These are phyloP conservation scores for Carcinoscorpius rotundicauda DNA, from an alignment of 1,140 invertebrate species.

Conservation along the genomic window DNA sequence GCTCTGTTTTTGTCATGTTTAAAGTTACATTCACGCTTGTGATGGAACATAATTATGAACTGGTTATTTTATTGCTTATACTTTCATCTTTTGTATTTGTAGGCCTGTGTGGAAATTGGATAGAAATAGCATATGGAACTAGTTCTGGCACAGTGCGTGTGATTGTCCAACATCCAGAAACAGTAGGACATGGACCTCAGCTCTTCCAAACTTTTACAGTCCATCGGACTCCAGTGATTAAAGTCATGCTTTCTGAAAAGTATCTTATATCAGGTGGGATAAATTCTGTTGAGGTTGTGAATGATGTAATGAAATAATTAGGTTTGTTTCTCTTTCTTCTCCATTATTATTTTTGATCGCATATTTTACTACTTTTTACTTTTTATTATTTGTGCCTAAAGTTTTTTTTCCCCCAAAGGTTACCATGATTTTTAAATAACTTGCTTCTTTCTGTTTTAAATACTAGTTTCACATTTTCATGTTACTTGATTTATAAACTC, in stretches of 20 bases:
- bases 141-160: conserved; percentile 87
- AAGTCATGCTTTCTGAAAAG: conserved; percentile 91
- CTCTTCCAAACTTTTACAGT: conserved; percentile 97
- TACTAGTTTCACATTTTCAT: too few species aligned
- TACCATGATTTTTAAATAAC: too few species aligned
- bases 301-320: too few species aligned
- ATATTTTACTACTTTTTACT: neutral
- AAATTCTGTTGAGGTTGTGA: neutral
- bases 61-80: neutral
- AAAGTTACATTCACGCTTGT: conserved; percentile 7
- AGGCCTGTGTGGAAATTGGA: conserved; percentile 96
- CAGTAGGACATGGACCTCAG: conserved; percentile 92
- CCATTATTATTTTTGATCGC: neutral
- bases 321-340: neutral
- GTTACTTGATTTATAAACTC: too few species aligned
- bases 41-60: neutral
- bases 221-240: conserved; percentile 88
- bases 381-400: conserved; percentile 3
- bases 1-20: too few species aligned
- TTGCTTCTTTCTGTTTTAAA: too few species aligned
- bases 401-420: neutral
- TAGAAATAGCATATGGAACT: conserved; percentile 98
- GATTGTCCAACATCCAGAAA: conserved; percentile 97
- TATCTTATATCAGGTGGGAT: conserved; percentile 66
- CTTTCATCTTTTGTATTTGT: conserved; percentile 21